Evolutionary conservation across 2,888 invertebrate genomes (phyloP), one percentile per base, ranked within the genome.

Genomic region (Scrobipalpa costella): DNA sequence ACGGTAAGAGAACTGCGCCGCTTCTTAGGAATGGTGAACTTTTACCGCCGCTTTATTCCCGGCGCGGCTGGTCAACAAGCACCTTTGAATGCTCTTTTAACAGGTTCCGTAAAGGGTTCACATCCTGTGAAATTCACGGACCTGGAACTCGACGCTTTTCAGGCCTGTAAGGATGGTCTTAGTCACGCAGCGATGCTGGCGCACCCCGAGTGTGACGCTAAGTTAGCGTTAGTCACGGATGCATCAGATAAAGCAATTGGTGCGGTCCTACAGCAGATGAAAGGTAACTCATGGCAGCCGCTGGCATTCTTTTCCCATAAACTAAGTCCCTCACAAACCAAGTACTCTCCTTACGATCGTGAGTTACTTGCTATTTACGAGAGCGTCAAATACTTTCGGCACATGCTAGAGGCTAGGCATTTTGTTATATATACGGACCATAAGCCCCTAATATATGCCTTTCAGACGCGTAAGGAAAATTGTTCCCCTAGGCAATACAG

Each of bases 341-440:
- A n/a, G n/a, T n/a, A n/a, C n/a, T n/a, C n/a, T n/a, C n/a, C n/a
- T 0, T 85, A 84, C 64, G 83, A 86, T 59, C 52, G 83, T 0
- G 81, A 85, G 68, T 69, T 87, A 0, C 69, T 81, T 2, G 83
- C 81, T 0, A 77, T 78, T 3, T 84, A 80, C 63, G 64, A 70
- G 60, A 76, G 76, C 0, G 68, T 83, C 0, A 78, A 76, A 64
- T 68, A 78, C 65, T 83, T 84, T 67, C 66, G 77, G 7, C 72
- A 81, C 49, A 71, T 80, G 68, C 15, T 85, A 0, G 85, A 87
- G 68, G 83, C 78, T 0, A 63, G 69, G 64, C 74, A 62, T 19
- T 75, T 55, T 76, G 81, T 64, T 52, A 59, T 69, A 11, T 67
- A 65, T 8, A 70, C 68, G 0, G 68, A 69, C 40, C 68, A 70